Base-by-base conservation (phyloP, 2,113 vertebrate genomes). In the Otocyon megalotis region DNA sequence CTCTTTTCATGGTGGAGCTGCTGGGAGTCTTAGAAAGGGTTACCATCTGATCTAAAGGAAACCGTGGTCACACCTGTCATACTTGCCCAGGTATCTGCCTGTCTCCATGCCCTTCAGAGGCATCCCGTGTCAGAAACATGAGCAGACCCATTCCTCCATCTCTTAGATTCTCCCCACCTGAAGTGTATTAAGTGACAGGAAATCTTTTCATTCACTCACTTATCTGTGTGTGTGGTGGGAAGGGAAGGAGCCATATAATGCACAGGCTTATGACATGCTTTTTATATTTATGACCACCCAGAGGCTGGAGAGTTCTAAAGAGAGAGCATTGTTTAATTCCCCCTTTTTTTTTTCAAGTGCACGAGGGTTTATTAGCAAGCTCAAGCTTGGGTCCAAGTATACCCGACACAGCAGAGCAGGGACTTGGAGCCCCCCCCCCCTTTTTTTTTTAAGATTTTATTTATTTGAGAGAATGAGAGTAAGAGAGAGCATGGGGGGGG, bases 121-220 rank as follows among this genome's bases (percentile, higher is more conserved):
- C 53, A 65, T 86, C 65, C 32, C 24, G 48, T 58, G 50, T 92
- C 56, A 67, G 94, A 87, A 91, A 96, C 74, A 26, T 1, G 17
- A 86, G 35, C 35, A 28, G 87, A 22, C 14, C 53, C 16, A 6
- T n/a, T 77, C 20, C 3, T 95, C 63, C 4, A 2, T 8, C 20
- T 79, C 69, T 72, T 60, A 58, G 67, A 32, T 56, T 76, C 71
- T 91, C 37, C 65, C 89, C 67, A 67, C n/a, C 60, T 79, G 72
- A 43, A 60, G 67, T 32, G 80, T 93, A 83, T 93, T 89, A 88
- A 82, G 67, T 96, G 65, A 37, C 83, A 93, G 87, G 72, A 93
- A 96, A 89, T 93, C 87, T 88, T 88, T 91, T 71, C 50, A 17
- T 76, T 60, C 71, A 76, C 60, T 91, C 30, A n/a, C 17, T 74